phyloP scores from a whole-genome alignment of 2,888 invertebrate genomes.

The Diachrysia chrysitis region DNA sequence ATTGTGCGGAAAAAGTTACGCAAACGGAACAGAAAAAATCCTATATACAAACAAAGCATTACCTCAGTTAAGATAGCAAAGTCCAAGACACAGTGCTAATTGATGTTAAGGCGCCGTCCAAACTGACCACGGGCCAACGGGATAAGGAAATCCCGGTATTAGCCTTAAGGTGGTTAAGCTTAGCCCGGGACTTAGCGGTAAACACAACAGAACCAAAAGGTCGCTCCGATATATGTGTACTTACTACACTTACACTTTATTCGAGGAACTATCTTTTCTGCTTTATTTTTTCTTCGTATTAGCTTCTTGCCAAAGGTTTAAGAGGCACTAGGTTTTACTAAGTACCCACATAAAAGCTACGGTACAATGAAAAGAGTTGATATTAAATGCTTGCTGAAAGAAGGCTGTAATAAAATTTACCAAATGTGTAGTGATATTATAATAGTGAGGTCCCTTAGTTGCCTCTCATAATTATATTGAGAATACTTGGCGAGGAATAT shows the following conservation, averaged over 20 bases:
- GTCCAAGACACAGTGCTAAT: slow-evolving; percentile 73
- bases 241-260: slow-evolving; percentile 62
- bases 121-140: slow-evolving; percentile 72
- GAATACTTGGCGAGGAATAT: slow-evolving; percentile 40
- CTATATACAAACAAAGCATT: slow-evolving; percentile 47
- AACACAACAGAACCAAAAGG: slow-evolving; percentile 70
- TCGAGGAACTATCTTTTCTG: slow-evolving; percentile 54
- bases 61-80: slow-evolving; percentile 52
- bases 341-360: slow-evolving; percentile 2
- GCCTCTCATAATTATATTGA: slow-evolving; percentile 46
- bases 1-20: slow-evolving; percentile 2
- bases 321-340: slow-evolving; percentile 24
- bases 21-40: slow-evolving; percentile 34
- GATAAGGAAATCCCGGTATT: slow-evolving; percentile 81
- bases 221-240: slow-evolving; percentile 50
- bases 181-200: slow-evolving; percentile 67
- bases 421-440: slow-evolving; percentile 38
- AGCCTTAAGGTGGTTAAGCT: slow-evolving; percentile 75
- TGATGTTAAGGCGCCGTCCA: slow-evolving; percentile 72
- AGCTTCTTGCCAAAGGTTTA: slow-evolving; percentile 13
- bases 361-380: slow-evolving; percentile 20
- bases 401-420: slow-evolving; percentile 31
- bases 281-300: slow-evolving; percentile 40
- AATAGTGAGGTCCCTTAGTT: slow-evolving; percentile 40
- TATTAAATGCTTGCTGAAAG: slow-evolving; percentile 18